phyloP scores from a whole-genome alignment of 1,140 invertebrate genomes.

The Hetaerina americana region DNA sequence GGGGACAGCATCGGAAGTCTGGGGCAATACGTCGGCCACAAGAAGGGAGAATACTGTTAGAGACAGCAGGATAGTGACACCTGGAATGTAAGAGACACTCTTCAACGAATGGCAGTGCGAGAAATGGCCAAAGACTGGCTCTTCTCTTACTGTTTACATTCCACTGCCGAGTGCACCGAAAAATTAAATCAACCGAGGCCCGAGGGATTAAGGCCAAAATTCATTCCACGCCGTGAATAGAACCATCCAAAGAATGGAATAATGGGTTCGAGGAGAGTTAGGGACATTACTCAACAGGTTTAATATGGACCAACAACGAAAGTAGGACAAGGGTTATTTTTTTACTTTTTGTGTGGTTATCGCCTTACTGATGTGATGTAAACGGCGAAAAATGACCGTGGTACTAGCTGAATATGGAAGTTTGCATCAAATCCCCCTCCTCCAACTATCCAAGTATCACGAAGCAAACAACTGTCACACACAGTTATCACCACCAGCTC shows the following conservation, averaged over 20 bases:
- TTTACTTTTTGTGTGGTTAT: no score
- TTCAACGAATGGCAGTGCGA: neutral
- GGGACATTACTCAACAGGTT: neutral
- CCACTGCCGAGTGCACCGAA: neutral
- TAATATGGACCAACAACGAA: neutral
- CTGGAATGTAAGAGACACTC: constrained; percentile 52
- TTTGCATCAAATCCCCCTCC: constrained; percentile 18
- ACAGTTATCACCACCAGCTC: constrained; percentile 15
- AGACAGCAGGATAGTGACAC: constrained; percentile 97
- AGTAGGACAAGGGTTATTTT: neutral
- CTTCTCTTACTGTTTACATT: neutral
- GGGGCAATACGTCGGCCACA: constrained; percentile 91
- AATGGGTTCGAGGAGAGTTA: neutral
- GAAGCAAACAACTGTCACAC: constrained; percentile 28
- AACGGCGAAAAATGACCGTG: no score
- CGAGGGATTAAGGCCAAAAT: no score
- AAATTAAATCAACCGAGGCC: neutral
- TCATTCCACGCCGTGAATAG: neutral
- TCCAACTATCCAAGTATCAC: constrained; percentile 30
- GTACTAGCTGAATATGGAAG: no score
- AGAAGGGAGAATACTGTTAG: constrained; percentile 98
- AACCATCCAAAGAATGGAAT: neutral
- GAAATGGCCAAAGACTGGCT: neutral
- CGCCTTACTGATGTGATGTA: no score
- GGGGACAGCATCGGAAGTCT: constrained; percentile 93